Conservation (phyloP, 2,888 invertebrate species). For the Drosophila incognita region DNA sequence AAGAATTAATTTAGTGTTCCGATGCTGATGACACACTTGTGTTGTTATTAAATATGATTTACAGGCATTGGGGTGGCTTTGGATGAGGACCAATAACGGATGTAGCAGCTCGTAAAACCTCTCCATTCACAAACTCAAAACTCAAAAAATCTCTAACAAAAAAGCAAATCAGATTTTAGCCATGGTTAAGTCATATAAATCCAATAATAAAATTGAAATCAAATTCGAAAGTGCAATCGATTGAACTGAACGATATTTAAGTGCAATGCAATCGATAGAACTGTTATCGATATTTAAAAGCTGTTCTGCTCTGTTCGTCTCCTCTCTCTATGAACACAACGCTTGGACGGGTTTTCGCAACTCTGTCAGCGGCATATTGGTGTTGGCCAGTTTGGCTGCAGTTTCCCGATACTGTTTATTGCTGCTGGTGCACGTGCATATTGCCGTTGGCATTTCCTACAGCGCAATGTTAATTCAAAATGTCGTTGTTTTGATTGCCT, state of each 20-base stretch:
- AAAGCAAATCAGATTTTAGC: neutral
- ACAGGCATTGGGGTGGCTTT: neutral
- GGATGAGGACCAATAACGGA: neutral
- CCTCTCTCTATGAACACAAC: neutral
- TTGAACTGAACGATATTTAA: neutral
- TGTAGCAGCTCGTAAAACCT: neutral
- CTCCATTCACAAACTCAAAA: neutral
- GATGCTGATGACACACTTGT: neutral
- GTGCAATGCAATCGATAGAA: neutral
- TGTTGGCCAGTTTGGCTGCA: neutral
- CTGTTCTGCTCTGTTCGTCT: neutral
- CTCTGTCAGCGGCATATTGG: neutral
- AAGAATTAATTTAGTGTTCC: neutral
- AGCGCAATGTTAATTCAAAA: slow-evolving; percentile 32
- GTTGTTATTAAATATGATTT: neutral
- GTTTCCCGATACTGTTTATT: neutral
- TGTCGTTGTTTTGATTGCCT: slow-evolving; percentile 11
- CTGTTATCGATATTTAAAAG: neutral
- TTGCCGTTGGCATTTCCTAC: neutral
- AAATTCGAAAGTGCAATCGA: neutral
- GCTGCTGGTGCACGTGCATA: neutral
- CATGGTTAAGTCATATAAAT: neutral
- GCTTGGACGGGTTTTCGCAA: neutral
- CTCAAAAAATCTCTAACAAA: neutral
- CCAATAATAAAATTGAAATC: neutral